Evolutionary conservation across 37 sponge, comb jelly and placozoan species (phyloP).

Genomic region (Eunapius fragilis): DNA sequence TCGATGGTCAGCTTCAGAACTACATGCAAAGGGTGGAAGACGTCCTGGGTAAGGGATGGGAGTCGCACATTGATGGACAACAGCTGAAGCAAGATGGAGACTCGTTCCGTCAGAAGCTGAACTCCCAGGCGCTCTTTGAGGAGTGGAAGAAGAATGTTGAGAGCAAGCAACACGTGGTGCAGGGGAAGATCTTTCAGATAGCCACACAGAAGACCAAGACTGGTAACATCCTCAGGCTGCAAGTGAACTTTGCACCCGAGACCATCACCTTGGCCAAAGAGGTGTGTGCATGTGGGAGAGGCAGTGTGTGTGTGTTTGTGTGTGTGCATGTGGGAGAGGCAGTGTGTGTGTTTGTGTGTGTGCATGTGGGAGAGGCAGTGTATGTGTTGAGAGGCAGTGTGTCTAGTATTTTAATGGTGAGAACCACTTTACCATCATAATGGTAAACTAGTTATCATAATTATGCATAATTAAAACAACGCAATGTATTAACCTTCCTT

Average conservation of each 20-base stretch:
- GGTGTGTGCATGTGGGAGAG: conserved; percentile 32
- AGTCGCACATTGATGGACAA: conserved; percentile 92
- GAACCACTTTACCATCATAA: too few relatives aligned
- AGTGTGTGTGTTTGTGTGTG: not conserved
- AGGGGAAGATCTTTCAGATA: conserved; percentile 85
- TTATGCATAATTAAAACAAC: too few relatives aligned
- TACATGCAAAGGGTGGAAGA: conserved; percentile 95
- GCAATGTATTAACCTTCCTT: too few relatives aligned
- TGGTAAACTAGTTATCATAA: too few relatives aligned
- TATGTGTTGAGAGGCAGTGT: too few relatives aligned
- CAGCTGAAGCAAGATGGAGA: conserved; percentile 96
- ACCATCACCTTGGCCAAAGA: conserved; percentile 95
- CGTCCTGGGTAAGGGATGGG: conserved; percentile 95
- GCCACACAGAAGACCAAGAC: conserved; percentile 61
- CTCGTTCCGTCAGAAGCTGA: conserved; percentile 91
- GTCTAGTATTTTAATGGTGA: too few relatives aligned
- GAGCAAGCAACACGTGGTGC: conserved; percentile 64
- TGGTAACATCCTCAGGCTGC: conserved; percentile 71
- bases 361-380: not conserved
- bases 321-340: not conserved
- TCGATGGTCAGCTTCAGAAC: conserved; percentile 86
- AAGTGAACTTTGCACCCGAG: conserved; percentile 94
- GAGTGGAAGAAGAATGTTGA: conserved; percentile 83
- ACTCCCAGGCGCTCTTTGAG: conserved; percentile 86
- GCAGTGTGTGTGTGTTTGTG: not conserved